phyloP scores from a whole-genome alignment of 2,888 invertebrate genomes.

The Drosophila tanythrix region DNA sequence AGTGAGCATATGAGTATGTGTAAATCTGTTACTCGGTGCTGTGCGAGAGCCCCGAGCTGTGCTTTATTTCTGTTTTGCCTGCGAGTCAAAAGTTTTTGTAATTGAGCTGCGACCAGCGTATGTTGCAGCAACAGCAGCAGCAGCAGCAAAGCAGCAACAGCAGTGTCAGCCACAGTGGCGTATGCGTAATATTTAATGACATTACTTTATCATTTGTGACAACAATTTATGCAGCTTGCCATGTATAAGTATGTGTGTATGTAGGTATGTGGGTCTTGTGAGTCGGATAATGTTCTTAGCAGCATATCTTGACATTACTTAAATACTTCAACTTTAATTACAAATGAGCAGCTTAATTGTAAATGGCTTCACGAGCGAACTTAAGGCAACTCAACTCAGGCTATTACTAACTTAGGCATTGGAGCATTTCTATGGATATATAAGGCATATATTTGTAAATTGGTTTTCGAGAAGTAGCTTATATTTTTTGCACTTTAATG shows the following conservation, averaged over 20 bases:
- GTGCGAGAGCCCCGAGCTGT: slow-evolving; percentile 9
- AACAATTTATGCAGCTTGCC: slow-evolving; percentile 52
- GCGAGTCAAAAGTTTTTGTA: slow-evolving; percentile 62
- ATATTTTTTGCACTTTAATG: neutral
- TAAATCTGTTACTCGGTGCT: slow-evolving; percentile 48
- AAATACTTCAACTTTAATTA: slow-evolving; percentile 50
- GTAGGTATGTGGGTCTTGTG: slow-evolving; percentile 12
- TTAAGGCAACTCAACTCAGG: neutral
- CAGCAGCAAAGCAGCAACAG: neutral
- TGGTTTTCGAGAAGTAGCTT: neutral
- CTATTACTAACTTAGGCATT: neutral
- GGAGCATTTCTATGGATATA: neutral
- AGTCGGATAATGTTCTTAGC: slow-evolving; percentile 10
- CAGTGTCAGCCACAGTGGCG: slow-evolving; percentile 32
- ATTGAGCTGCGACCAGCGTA: slow-evolving; percentile 58
- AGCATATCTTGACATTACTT: slow-evolving; percentile 28
- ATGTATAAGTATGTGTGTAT: slow-evolving; percentile 2
- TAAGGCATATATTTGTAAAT: neutral
- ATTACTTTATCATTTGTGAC: slow-evolving; percentile 74
- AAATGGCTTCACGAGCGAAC: slow-evolving; percentile 1
- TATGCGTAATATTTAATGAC: slow-evolving; percentile 69
- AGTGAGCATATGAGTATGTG: slow-evolving; percentile 61
- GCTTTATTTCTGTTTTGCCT: slow-evolving; percentile 50
- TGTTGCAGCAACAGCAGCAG: slow-evolving; percentile 3
- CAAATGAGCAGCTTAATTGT: slow-evolving; percentile 41